Percentiles rank a stretch among this genome's conserved stretches.
phyloP scores from a whole-genome alignment of 2,888 invertebrate species.

The Trissolcus brochymenae region DNA sequence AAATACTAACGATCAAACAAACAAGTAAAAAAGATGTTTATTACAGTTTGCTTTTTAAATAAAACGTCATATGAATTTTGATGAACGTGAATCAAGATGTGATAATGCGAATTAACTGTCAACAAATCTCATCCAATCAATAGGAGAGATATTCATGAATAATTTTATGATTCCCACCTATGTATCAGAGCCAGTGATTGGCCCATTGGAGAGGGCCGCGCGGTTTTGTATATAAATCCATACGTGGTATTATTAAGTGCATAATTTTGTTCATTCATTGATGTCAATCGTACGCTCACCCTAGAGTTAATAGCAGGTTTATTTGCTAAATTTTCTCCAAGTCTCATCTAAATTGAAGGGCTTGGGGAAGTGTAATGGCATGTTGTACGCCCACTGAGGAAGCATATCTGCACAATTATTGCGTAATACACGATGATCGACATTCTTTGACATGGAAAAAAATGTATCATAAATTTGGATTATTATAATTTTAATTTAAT shows the following conservation, averaged over 20 bases:
- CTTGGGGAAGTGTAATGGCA: conserved; percentile 51
- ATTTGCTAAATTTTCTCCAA: conserved; percentile 52
- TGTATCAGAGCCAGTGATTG: background rate
- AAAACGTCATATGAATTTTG: too few relatives aligned
- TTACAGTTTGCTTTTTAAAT: too few relatives aligned
- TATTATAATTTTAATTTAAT: too few relatives aligned
- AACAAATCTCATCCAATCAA: too few relatives aligned
- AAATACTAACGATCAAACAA: too few relatives aligned
- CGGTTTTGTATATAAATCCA: conserved; percentile 5
- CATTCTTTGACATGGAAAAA: conserved; percentile 9
- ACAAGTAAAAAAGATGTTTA: background rate
- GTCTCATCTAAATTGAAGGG: conserved; percentile 46
- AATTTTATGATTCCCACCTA: background rate
- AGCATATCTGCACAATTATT: conserved; percentile 42
- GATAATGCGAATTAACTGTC: too few relatives aligned
- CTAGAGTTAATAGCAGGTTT: conserved; percentile 46
- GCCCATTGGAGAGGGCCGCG: too few relatives aligned
- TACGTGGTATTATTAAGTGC: conserved; percentile 25
- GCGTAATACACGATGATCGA: conserved; percentile 30
- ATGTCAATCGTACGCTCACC: conserved; percentile 51
- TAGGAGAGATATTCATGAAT: too few relatives aligned
- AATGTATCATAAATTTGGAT: too few relatives aligned
- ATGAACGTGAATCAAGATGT: too few relatives aligned
- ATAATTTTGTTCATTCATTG: conserved; percentile 47
- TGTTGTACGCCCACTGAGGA: conserved; percentile 42